Conservation (phyloP, 2,888 invertebrate genomes). For the Oligia latruncula region DNA sequence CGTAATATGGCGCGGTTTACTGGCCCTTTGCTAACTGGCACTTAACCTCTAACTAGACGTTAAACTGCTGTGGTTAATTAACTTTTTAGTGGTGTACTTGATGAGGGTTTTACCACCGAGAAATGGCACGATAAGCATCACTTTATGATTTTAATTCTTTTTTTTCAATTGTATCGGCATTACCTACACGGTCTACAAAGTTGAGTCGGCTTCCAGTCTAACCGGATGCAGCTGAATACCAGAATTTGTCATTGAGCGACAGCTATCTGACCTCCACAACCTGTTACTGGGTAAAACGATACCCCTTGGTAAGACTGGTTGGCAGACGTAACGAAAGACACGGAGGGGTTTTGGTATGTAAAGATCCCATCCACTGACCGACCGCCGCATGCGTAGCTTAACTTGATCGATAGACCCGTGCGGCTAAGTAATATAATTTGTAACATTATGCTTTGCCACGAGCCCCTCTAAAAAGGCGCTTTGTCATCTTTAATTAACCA, state of each 20-base stretch:
- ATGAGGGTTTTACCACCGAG: not conserved
- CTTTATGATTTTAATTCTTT: too few relatives aligned
- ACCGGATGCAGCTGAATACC: not conserved
- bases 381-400: not conserved
- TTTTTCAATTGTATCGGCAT: too few relatives aligned
- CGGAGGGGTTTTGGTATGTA: too few relatives aligned
- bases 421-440: not conserved
- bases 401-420: not conserved
- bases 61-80: slow-evolving; percentile 25
- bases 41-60: slow-evolving; percentile 14
- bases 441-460: not conserved
- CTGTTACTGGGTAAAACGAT: not conserved
- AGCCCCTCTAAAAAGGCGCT: not conserved
- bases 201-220: not conserved
- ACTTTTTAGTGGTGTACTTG: slow-evolving; percentile 11
- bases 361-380: not conserved
- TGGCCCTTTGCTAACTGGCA: slow-evolving; percentile 13
- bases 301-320: not conserved
- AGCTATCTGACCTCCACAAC: not conserved
- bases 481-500: not conserved
- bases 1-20: slow-evolving; percentile 15
- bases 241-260: not conserved
- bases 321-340: too few relatives aligned
- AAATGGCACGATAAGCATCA: not conserved
- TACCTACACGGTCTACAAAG: too few relatives aligned